These are phyloP conservation scores for Ameiurus melas DNA, from an alignment of 2,113 vertebrate genomes.

Conservation along the genomic window DNA sequence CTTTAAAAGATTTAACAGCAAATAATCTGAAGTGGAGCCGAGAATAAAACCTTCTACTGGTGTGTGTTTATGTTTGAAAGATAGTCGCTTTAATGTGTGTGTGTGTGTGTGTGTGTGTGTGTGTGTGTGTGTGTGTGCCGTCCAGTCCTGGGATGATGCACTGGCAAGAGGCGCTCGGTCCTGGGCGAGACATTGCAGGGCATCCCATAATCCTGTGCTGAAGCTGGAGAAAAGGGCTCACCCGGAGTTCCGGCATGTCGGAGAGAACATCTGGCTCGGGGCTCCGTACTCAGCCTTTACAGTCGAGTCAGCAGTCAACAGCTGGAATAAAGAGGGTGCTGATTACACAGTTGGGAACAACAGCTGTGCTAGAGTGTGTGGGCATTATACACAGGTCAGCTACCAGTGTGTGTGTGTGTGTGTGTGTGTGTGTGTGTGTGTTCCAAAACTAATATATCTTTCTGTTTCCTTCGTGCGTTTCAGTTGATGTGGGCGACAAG, in stretches of 20 bases:
- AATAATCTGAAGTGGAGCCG: background rate
- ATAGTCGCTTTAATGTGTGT: background rate
- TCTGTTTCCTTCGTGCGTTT: background rate
- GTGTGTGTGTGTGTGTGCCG: conserved; percentile 19
- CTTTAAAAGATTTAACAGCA: background rate
- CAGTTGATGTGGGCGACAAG: conserved; percentile 59
- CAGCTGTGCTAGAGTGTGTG: conserved; percentile 48
- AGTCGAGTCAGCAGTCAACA: conserved; percentile 45
- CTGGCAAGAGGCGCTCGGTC: conserved; percentile 55
- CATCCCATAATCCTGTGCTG: conserved; percentile 47
- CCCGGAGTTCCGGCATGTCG: conserved; percentile 46
- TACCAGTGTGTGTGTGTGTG: background rate
- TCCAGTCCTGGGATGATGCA: conserved; percentile 56
- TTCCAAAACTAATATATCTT: background rate
- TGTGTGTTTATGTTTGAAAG: background rate
- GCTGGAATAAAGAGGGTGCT: conserved; percentile 46
- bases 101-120: background rate
- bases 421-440: background rate
- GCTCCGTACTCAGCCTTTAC: conserved; percentile 38
- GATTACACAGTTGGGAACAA: conserved; percentile 44
- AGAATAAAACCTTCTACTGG: background rate
- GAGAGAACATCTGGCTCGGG: conserved; percentile 58
- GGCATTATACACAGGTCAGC: conserved; percentile 60
- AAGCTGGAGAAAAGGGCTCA: conserved; percentile 29
- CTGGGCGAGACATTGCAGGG: conserved; percentile 52